Conservation (phyloP, 2,113 vertebrate genomes). For the Pionites leucogaster region DNA sequence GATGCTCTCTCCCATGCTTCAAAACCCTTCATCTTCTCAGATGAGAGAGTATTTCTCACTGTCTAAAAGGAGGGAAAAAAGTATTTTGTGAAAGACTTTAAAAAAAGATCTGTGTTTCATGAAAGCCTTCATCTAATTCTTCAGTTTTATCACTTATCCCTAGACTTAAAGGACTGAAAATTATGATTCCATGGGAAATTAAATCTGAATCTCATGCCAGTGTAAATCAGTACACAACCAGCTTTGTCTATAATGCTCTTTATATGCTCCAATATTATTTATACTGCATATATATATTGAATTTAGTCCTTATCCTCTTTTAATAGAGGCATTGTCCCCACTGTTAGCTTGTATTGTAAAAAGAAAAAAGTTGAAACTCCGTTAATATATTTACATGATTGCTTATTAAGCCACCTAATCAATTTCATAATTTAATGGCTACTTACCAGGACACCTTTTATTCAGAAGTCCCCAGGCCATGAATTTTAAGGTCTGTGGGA, state of each 20-base stretch:
- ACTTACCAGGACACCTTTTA: not conserved
- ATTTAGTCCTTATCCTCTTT: not conserved
- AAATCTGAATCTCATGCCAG: not conserved
- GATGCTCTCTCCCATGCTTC: not conserved
- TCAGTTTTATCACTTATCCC: not conserved
- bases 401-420: not conserved
- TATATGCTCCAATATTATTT: not conserved
- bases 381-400: not conserved
- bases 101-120: not conserved
- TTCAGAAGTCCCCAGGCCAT: not conserved
- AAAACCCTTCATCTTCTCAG: not conserved
- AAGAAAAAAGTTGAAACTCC: not conserved
- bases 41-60: not conserved
- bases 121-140: not conserved
- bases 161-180: not conserved
- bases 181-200: not conserved
- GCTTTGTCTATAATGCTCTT: not conserved
- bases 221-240: not conserved
- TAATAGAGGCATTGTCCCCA: not conserved
- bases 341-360: not conserved
- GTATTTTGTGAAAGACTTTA: not conserved
- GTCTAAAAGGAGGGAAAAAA: not conserved
- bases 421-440: not conserved
- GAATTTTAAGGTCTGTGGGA: not conserved
- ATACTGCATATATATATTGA: not conserved